These are phyloP conservation scores for Phrynocephalus forsythii DNA, from an alignment of 2,797 vertebrate species.

Conservation along the genomic window DNA sequence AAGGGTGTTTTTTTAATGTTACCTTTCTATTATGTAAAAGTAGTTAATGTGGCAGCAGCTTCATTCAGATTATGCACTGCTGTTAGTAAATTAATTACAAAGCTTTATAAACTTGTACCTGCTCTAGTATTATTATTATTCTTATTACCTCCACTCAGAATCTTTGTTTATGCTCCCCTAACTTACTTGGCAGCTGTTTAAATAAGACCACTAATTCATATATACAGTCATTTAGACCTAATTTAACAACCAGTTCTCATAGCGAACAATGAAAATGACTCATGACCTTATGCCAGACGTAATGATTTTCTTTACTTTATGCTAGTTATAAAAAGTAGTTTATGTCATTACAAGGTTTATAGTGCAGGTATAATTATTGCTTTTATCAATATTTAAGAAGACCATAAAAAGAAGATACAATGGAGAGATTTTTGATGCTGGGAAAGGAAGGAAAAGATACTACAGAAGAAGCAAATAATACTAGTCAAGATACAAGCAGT, in stretches of 20 bases:
- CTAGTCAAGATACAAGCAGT: not conserved
- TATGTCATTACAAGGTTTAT: too few relatives aligned
- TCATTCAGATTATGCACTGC: not conserved
- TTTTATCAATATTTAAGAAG: not conserved
- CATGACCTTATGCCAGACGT: not conserved
- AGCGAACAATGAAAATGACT: not conserved
- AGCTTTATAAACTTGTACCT: not conserved
- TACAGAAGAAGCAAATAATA: not conserved
- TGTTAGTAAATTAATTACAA: not conserved
- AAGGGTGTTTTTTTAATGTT: constrained; percentile 10
- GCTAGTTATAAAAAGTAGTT: not conserved
- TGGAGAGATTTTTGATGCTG: not conserved
- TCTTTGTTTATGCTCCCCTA: not conserved
- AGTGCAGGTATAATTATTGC: too few relatives aligned
- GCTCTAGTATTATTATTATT: not conserved
- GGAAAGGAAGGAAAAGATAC: not conserved
- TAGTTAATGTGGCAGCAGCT: constrained; percentile 4
- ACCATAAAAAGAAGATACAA: not conserved
- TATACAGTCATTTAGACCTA: not conserved
- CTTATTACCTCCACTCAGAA: not conserved
- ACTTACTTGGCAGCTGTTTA: not conserved
- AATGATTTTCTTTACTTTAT: not conserved
- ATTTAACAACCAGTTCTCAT: not conserved
- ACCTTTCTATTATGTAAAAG: constrained; percentile 8
- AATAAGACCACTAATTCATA: not conserved